These are phyloP conservation scores for Pachypanchax playfairii DNA, from an alignment of 2,113 vertebrate species.

Conservation along the genomic window DNA sequence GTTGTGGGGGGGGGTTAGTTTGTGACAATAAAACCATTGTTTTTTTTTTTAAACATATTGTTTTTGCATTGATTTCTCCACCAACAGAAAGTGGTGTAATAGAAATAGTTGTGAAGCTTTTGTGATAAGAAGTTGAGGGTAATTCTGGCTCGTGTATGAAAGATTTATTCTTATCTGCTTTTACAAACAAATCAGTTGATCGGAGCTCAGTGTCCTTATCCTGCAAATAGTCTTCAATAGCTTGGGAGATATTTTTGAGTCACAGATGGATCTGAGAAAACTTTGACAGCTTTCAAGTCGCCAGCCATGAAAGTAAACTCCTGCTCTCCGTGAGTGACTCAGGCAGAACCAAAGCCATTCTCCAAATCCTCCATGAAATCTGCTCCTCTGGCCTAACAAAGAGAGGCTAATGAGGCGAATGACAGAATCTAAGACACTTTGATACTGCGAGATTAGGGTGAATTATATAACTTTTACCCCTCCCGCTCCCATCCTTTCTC, in stretches of 20 bases:
- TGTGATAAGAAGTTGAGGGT: conserved; percentile 42
- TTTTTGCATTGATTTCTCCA: conserved; percentile 30
- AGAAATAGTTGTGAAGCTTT: conserved; percentile 39
- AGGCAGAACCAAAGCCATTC: conserved; percentile 61
- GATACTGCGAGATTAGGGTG: conserved; percentile 71
- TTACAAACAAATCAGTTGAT: conserved; percentile 64
- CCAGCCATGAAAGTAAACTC: conserved; percentile 62
- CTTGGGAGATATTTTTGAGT: conserved; percentile 58
- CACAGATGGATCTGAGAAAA: conserved; percentile 58
- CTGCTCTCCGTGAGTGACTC: conserved; percentile 48
- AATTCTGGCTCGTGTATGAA: conserved; percentile 30
- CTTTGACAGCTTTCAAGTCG: conserved; percentile 63
- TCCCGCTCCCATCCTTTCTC: conserved; percentile 30
- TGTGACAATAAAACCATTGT: too few species aligned
- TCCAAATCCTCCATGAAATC: conserved; percentile 77
- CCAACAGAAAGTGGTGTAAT: conserved; percentile 21
- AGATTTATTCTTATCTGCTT: conserved; percentile 47
- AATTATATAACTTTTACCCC: conserved; percentile 74
- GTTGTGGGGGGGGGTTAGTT: too few species aligned
- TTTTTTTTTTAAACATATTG: neutral
- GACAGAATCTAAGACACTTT: conserved; percentile 66
- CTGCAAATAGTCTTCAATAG: conserved; percentile 45
- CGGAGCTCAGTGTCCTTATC: conserved; percentile 57
- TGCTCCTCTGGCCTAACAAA: conserved; percentile 70
- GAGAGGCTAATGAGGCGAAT: conserved; percentile 70